Evolutionary conservation across 2,113 vertebrate genomes (phyloP).

Genomic region (Ginglymostoma cirratum): DNA sequence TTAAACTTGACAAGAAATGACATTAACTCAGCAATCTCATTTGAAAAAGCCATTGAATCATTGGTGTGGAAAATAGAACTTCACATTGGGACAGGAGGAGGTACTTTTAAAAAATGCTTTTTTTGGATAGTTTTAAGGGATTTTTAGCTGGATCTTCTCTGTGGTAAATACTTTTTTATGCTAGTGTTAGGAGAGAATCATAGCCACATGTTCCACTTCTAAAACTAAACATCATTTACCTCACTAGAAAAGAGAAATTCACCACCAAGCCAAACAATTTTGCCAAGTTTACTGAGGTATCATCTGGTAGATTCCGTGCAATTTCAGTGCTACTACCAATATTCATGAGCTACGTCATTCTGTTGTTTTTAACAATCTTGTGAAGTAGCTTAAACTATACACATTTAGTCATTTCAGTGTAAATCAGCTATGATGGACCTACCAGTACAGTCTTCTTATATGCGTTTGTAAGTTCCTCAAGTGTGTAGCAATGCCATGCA

Average conservation of each 20-base stretch:
- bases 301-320: neutral
- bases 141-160: neutral
- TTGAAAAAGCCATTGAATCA: neutral
- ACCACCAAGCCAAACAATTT: neutral
- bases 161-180: neutral
- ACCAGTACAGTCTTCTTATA: neutral
- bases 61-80: neutral
- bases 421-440: neutral
- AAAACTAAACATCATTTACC: neutral
- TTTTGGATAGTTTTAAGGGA: neutral
- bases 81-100: neutral
- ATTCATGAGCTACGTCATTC: neutral
- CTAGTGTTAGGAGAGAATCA: neutral
- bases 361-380: slow-evolving; percentile 13
- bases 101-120: neutral
- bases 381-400: neutral
- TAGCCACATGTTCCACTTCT: neutral
- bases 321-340: neutral
- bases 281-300: neutral
- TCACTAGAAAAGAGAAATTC: neutral
- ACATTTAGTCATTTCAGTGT: too few relatives aligned
- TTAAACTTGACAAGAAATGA: neutral
- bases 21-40: neutral
- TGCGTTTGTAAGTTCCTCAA: neutral
- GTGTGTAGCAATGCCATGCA: neutral